phyloP scores from a whole-genome alignment of 2,888 invertebrate genomes.

The Trachelus stipa region DNA sequence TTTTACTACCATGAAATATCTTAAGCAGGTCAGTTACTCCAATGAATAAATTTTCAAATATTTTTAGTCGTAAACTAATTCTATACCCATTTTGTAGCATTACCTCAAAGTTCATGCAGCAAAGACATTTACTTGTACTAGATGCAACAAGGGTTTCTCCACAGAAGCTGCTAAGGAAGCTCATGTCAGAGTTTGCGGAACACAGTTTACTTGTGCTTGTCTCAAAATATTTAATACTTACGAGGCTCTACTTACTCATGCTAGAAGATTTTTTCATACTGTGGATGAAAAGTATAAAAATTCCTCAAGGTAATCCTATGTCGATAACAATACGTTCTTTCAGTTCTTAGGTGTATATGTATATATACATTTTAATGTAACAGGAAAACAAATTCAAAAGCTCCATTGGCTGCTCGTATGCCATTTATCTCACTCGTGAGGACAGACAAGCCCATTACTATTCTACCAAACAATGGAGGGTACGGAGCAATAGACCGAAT shows the following conservation, averaged over 20 bases:
- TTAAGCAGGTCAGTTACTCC: constrained; percentile 59
- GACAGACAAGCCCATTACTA: constrained; percentile 41
- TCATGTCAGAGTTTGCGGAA: constrained; percentile 62
- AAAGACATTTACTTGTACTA: constrained; percentile 58
- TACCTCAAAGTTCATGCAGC: constrained; percentile 66
- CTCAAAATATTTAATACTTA: constrained; percentile 59
- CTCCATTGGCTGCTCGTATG: constrained; percentile 13
- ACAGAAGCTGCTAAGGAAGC: constrained; percentile 62
- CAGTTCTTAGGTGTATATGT: constrained; percentile 11
- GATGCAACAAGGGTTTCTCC: constrained; percentile 63
- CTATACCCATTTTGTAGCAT: constrained; percentile 51
- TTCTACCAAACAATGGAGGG: constrained; percentile 38
- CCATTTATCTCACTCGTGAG: constrained; percentile 21
- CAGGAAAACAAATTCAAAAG: constrained; percentile 37
- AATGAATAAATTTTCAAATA: background rate
- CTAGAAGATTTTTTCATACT: constrained; percentile 56
- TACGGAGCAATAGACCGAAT: constrained; percentile 18
- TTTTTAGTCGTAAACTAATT: background rate
- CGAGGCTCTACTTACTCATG: constrained; percentile 65
- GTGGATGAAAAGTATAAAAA: constrained; percentile 57
- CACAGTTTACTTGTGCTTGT: constrained; percentile 60
- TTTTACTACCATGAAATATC: constrained; percentile 61
- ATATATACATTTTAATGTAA: constrained; percentile 5
- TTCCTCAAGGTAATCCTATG: constrained; percentile 43
- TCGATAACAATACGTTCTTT: constrained; percentile 4